These are phyloP conservation scores for Nomada ruficornis DNA, from an alignment of 2,888 invertebrate genomes.

Conservation along the genomic window DNA sequence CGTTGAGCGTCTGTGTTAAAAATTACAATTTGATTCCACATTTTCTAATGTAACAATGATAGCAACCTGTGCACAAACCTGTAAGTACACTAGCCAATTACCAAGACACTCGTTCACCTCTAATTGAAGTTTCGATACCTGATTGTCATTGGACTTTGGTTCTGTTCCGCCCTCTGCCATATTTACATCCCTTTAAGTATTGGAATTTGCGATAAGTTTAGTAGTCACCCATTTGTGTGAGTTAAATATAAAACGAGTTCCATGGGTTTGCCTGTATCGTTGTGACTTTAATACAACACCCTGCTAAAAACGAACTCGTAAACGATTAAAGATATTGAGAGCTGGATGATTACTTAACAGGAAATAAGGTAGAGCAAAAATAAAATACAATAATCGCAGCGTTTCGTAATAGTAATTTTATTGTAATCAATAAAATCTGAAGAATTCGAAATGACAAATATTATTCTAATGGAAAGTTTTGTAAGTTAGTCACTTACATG, in stretches of 20 bases:
- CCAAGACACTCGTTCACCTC: conserved; percentile 83
- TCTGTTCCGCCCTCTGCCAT: conserved; percentile 78
- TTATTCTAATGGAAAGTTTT: conserved; percentile 12
- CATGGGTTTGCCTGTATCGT: background rate
- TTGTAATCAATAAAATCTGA: background rate
- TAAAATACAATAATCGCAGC: background rate
- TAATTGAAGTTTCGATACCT: conserved; percentile 79
- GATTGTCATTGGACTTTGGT: conserved; percentile 79
- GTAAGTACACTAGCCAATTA: conserved; percentile 82
- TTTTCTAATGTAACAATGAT: background rate
- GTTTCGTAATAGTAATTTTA: background rate
- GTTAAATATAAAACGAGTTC: background rate
- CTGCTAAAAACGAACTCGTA: background rate
- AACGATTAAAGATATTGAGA: background rate
- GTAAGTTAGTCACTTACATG: conserved; percentile 52
- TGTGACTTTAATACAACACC: background rate
- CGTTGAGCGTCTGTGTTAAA: conserved; percentile 86
- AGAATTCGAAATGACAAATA: background rate
- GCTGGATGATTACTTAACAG: background rate
- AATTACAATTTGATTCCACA: conserved; percentile 20
- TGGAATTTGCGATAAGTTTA: conserved; percentile 4
- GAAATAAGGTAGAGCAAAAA: background rate
- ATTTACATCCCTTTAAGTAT: conserved; percentile 52
- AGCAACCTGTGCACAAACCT: conserved; percentile 72
- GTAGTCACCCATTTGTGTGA: conserved; percentile 30